A percentile compares a stretch with the other conserved stretches of the same genome.
phyloP scores from a whole-genome alignment of 2,888 invertebrate species.

The Caenorhabditis sp. region DNA sequence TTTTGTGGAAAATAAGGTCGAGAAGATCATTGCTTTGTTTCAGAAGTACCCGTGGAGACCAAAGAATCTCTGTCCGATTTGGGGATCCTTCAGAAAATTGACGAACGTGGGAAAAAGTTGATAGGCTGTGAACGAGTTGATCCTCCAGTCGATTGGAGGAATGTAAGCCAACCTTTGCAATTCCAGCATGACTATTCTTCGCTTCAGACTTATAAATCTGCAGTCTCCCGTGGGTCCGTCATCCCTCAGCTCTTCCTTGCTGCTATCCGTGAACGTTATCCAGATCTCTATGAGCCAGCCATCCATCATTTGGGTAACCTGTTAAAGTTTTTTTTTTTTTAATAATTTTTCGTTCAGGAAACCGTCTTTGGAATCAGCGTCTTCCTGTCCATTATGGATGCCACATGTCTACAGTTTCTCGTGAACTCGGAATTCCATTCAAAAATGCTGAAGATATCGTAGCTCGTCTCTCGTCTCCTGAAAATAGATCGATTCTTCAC shows the following conservation, averaged over 20 bases:
- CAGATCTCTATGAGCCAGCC: constrained; percentile 55
- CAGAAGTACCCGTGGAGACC: constrained; percentile 31
- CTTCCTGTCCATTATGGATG: constrained; percentile 62
- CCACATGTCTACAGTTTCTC: constrained; percentile 67
- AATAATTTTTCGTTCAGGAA: constrained; percentile 31
- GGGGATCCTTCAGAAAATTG: constrained; percentile 58
- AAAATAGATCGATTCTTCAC: constrained; percentile 52
- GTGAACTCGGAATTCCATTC: constrained; percentile 60
- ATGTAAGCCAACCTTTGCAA: no score
- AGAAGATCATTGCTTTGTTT: no score
- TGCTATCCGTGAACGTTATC: constrained; percentile 56
- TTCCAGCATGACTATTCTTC: no score
- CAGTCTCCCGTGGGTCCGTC: constrained; percentile 52
- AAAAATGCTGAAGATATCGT: constrained; percentile 63
- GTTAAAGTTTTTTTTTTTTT: neutral
- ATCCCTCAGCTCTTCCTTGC: constrained; percentile 63
- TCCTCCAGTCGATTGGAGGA: constrained; percentile 50
- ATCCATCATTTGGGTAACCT: constrained; percentile 59
- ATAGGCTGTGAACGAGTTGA: constrained; percentile 34
- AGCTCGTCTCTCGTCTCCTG: constrained; percentile 56
- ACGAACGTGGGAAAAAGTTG: constrained; percentile 62
- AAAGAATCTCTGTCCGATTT: constrained; percentile 25
- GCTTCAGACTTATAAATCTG: constrained; percentile 58
- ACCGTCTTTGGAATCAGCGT: constrained; percentile 55
- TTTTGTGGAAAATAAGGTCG: neutral